These are phyloP conservation scores for Pristionchus entomophagus DNA, from an alignment of 2,888 invertebrate genomes.

Conservation along the genomic window DNA sequence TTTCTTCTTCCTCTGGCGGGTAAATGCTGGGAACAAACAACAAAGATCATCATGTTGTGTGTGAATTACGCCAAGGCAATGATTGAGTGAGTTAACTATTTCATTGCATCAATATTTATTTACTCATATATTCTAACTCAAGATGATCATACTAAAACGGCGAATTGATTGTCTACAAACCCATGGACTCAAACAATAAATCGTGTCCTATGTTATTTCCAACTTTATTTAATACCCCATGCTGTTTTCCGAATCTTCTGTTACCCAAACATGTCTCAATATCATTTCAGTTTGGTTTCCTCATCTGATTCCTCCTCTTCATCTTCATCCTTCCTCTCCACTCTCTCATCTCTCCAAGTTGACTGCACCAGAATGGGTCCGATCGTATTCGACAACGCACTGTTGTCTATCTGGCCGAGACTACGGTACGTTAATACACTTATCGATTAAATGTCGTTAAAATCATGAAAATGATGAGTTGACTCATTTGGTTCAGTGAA, in stretches of 20 bases:
- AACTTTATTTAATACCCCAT: not conserved
- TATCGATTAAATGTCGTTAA: not conserved
- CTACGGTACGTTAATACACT: constrained; percentile 12
- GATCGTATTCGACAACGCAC: constrained; percentile 53
- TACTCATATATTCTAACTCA: not conserved
- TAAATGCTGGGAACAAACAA: constrained; percentile 88
- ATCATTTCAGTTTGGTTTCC: not conserved
- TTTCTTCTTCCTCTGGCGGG: constrained; percentile 85
- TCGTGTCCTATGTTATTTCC: not conserved
- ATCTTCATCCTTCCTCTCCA: not conserved
- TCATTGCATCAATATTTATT: not conserved
- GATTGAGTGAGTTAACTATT: constrained; percentile 47
- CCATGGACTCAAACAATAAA: too few species aligned
- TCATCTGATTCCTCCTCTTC: not conserved
- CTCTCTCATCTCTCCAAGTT: constrained; percentile 46
- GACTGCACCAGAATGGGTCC: constrained; percentile 53
- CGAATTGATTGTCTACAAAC: too few species aligned
- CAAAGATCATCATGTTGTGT: constrained; percentile 88
- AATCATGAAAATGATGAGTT: not conserved
- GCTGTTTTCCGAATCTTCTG: too few species aligned
- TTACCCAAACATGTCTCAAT: not conserved
- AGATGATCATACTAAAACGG: not conserved
- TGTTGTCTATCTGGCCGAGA: constrained; percentile 46
- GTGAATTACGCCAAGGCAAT: constrained; percentile 57
- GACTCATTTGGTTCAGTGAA: constrained; percentile 55